These are phyloP conservation scores for Drosophila pandora DNA, from an alignment of 1,140 invertebrate genomes.

Conservation along the genomic window DNA sequence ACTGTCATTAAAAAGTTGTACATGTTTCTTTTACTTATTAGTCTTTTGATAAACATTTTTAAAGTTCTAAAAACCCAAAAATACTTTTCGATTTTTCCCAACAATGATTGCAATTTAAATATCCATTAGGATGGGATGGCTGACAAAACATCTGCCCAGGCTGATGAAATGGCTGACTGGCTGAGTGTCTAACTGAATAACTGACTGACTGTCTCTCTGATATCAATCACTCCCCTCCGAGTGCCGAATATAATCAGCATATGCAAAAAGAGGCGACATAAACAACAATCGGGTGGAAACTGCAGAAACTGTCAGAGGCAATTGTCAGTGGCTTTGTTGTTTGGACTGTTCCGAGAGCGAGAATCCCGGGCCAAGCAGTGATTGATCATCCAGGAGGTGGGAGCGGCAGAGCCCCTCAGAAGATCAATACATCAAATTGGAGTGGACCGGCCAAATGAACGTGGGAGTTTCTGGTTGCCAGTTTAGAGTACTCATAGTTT, in stretches of 20 bases:
- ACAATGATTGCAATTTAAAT: constrained; percentile 39
- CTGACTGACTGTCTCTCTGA: constrained; percentile 31
- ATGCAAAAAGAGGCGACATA: constrained; percentile 52
- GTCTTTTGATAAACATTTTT: too few species aligned
- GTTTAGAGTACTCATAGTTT: constrained; percentile 29
- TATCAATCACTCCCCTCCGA: constrained; percentile 51
- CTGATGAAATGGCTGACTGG: not conserved
- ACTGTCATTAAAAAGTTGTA: too few species aligned
- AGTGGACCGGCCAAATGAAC: constrained; percentile 68
- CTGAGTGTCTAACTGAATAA: constrained; percentile 4
- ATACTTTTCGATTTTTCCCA: not conserved
- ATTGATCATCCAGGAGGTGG: constrained; percentile 60
- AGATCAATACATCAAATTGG: constrained; percentile 53
- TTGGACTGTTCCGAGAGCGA: constrained; percentile 21
- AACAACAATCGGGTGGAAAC: constrained; percentile 63
- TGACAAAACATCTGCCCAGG: constrained; percentile 56
- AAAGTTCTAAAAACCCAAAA: not conserved
- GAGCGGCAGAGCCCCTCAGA: not conserved
- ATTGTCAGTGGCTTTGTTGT: constrained; percentile 73
- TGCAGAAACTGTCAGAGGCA: constrained; percentile 75
- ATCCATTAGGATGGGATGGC: constrained; percentile 29
- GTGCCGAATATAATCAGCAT: constrained; percentile 37
- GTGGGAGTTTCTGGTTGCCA: constrained; percentile 64
- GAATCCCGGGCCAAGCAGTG: constrained; percentile 39
- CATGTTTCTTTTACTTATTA: too few species aligned